Percentiles rank a stretch among this genome's conserved stretches.
phyloP scores from a whole-genome alignment of 2,113 vertebrate genomes.

The Lophius piscatorius region DNA sequence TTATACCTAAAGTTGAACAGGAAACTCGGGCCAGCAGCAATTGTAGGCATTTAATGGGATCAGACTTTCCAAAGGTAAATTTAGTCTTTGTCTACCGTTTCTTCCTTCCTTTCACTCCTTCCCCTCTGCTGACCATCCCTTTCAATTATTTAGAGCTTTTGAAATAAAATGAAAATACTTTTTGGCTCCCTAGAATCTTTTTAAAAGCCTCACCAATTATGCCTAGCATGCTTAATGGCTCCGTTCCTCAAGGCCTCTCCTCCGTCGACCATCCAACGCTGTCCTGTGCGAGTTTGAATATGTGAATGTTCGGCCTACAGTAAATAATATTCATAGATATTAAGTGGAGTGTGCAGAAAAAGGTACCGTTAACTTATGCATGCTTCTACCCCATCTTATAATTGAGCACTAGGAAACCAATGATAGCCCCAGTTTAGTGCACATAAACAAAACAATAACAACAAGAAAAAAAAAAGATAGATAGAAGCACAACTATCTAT shows the following conservation, averaged over 20 bases:
- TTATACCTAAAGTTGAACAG: constrained; percentile 17
- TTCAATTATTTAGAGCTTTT: not conserved
- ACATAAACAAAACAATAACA: constrained; percentile 31
- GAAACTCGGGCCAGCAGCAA: constrained; percentile 18
- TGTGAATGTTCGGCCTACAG: constrained; percentile 22
- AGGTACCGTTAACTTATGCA: constrained; percentile 36
- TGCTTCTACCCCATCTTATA: constrained; percentile 66
- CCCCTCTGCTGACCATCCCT: not conserved
- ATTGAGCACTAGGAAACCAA: constrained; percentile 30
- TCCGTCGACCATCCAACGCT: not conserved
- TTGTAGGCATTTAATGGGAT: constrained; percentile 11
- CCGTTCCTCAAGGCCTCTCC: constrained; percentile 12
- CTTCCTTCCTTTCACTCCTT: not conserved
- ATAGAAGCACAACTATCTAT: constrained; percentile 66
- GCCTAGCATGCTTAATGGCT: constrained; percentile 16
- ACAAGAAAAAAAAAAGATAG: constrained; percentile 22
- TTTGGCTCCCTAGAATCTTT: not conserved
- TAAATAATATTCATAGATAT: constrained; percentile 6
- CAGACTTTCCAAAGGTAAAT: constrained; percentile 10
- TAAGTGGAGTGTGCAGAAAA: constrained; percentile 26
- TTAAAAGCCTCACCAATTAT: constrained; percentile 7
- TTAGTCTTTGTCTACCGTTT: not conserved
- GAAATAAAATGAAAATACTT: not conserved
- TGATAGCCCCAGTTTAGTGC: constrained; percentile 13
- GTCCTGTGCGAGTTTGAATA: not conserved